Evolutionary conservation across 1,140 invertebrate species (phyloP).

Genomic region (Stenopsyche tienmushanensis): DNA sequence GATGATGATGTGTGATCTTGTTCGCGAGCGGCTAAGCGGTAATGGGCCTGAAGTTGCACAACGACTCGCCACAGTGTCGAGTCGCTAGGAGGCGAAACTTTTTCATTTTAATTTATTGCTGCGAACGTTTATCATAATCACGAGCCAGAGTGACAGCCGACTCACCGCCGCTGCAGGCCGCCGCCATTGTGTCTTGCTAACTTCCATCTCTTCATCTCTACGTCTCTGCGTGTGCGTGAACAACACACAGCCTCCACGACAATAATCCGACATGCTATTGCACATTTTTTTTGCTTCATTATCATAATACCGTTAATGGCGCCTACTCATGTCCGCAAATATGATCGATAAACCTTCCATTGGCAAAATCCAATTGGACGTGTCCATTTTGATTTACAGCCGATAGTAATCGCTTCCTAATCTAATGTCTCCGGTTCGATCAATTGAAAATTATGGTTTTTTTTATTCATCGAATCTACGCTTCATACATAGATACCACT

Average conservation of each 20-base stretch:
- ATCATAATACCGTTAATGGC: constrained; percentile 24
- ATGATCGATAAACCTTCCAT: constrained; percentile 14
- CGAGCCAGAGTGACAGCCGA: constrained; percentile 39
- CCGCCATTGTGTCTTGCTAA: constrained; percentile 4
- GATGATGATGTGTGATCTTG: constrained; percentile 19
- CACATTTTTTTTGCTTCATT: constrained; percentile 16
- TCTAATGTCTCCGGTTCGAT: too few relatives aligned
- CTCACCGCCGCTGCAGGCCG: constrained; percentile 21
- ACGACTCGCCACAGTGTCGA: constrained; percentile 7
- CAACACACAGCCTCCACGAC: too few relatives aligned
- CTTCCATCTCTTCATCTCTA: too few relatives aligned
- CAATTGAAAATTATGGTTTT: too few relatives aligned
- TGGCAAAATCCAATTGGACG: too few relatives aligned
- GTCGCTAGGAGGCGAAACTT: constrained; percentile 36
- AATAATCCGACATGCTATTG: constrained; percentile 5
- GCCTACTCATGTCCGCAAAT: constrained; percentile 14
- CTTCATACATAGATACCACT: too few relatives aligned
- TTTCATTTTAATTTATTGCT: constrained; percentile 42
- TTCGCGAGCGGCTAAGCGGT: constrained; percentile 7
- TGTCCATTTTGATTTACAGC: background rate
- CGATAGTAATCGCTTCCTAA: too few relatives aligned
- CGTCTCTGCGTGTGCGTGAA: too few relatives aligned
- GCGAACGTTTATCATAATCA: constrained; percentile 42
- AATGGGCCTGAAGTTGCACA: background rate
- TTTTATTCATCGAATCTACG: too few relatives aligned